Evolutionary conservation across 2,113 vertebrate genomes (phyloP).

Genomic region (Apodemus sylvaticus): DNA sequence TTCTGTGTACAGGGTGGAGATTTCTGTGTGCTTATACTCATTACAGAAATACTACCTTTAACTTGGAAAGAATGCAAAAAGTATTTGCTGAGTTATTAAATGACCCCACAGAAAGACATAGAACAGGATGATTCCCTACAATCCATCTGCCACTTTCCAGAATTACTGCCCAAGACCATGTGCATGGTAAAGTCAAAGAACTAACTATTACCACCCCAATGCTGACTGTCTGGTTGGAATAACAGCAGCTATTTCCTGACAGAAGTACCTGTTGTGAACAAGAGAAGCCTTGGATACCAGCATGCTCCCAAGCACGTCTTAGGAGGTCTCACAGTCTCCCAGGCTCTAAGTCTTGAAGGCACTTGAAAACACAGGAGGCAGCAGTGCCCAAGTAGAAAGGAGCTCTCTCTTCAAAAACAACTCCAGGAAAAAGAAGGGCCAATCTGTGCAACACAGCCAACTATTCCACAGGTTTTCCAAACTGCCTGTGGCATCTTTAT

Average conservation of each 20-base stretch:
- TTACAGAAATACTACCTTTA: neutral
- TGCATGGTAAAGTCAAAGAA: neutral
- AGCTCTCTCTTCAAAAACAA: slow-evolving; percentile 20
- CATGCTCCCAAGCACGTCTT: slow-evolving; percentile 43
- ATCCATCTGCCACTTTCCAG: neutral
- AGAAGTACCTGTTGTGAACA: neutral
- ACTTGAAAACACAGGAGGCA: slow-evolving; percentile 42
- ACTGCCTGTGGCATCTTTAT: slow-evolving; percentile 25
- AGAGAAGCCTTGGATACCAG: slow-evolving; percentile 11
- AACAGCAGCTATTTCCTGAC: neutral
- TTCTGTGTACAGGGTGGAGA: neutral
- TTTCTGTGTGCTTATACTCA: neutral
- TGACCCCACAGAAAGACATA: slow-evolving; percentile 37
- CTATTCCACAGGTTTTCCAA: slow-evolving; percentile 55
- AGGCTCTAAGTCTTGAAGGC: slow-evolving; percentile 1
- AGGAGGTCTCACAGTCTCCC: neutral
- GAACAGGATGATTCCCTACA: neutral
- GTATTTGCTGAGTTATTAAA: neutral
- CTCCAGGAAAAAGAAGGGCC: neutral
- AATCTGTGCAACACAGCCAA: neutral
- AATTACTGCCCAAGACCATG: slow-evolving; percentile 11
- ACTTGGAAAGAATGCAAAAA: neutral
- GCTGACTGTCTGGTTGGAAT: neutral
- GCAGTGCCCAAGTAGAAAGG: slow-evolving; percentile 13
- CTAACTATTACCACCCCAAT: neutral